Percentiles rank a stretch among this genome's conserved stretches.
These are phyloP conservation scores for Iselma pallidipennis DNA, from an alignment of 2,888 invertebrate species.

Conservation along the genomic window DNA sequence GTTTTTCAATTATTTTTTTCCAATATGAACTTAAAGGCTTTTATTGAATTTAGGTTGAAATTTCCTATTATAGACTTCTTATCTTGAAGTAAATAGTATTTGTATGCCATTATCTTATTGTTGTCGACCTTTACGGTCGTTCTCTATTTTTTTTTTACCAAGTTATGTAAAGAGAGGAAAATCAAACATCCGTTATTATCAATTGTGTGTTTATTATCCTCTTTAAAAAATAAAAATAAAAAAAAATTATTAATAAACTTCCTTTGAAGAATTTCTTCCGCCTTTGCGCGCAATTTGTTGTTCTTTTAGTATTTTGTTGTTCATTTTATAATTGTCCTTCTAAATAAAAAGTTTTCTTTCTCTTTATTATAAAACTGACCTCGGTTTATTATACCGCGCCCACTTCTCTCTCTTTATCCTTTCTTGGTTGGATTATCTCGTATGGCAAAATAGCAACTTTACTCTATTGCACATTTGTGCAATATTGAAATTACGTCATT, in stretches of 20 bases:
- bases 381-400: slow-evolving; percentile 18
- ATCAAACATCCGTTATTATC: not conserved
- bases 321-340: too few relatives aligned
- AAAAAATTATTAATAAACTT: too few relatives aligned
- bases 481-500: slow-evolving; percentile 15
- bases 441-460: not conserved
- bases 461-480: slow-evolving; percentile 4
- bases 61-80: not conserved
- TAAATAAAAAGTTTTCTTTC: slow-evolving; percentile 3
- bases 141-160: not conserved
- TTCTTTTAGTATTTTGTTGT: too few relatives aligned
- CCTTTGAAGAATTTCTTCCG: too few relatives aligned
- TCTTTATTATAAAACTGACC: slow-evolving; percentile 13
- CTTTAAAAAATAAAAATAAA: too few relatives aligned
- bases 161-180: not conserved
- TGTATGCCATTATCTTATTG: not conserved
- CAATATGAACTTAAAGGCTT: not conserved
- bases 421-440: not conserved
- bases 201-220: too few relatives aligned
- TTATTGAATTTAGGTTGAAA: not conserved
- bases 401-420: slow-evolving; percentile 1
- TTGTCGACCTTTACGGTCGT: not conserved
- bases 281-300: too few relatives aligned
- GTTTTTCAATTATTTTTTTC: too few relatives aligned
- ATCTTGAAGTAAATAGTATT: not conserved